Evolutionary conservation across 2,113 vertebrate species (phyloP), one percentile per base, ranked within the genome.

Genomic region (Gymnocephalus cernua): DNA sequence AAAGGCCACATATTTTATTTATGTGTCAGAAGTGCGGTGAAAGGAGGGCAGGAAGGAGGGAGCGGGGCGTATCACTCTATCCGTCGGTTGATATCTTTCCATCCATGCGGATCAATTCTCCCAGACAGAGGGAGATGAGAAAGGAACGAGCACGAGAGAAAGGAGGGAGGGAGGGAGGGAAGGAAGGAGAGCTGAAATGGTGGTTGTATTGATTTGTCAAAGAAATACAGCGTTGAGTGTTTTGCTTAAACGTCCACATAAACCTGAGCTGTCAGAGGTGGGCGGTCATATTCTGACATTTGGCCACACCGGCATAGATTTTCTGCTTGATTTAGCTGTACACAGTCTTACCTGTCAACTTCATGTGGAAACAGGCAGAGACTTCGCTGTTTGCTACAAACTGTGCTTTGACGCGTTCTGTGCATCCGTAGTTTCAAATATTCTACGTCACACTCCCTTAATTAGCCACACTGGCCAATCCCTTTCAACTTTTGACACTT

Each of bases 1-100:
- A 93, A 93, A 91, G 90, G 83, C 86, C 84, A 86, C 92, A 93
- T 95, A 92, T 96, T 95, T 95, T 95, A 95, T 95, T 94, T 87
- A 93, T 94, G 91, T 91, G 93, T 94, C 89, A 93, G 92, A 94
- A 93, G 85, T 91, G 91, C 87, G 69, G 86, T 89, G 89, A 84
- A 89, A 88, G 86, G 86, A 92, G 92, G 71, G 84, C 44, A 58
- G 74, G 73, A 50, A 77, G 84, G 70, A 76, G 79, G 85, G 86
- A 72, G 80, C 13, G 29, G 88, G 85, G 84, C 74, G 83, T 91
- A 91, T 93, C 91, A 92, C 92, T 93, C 85, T 85, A 91, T 92
- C 89, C 71, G 74, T 57, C 18, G 84, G 84, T 88, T 91, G 89
- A 91, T 93, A 91, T 92, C 92, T 86, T 88, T 93, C 88, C 92